Conservation (phyloP, 2,113 vertebrate genomes). For the Malurus alboscapulatus region DNA sequence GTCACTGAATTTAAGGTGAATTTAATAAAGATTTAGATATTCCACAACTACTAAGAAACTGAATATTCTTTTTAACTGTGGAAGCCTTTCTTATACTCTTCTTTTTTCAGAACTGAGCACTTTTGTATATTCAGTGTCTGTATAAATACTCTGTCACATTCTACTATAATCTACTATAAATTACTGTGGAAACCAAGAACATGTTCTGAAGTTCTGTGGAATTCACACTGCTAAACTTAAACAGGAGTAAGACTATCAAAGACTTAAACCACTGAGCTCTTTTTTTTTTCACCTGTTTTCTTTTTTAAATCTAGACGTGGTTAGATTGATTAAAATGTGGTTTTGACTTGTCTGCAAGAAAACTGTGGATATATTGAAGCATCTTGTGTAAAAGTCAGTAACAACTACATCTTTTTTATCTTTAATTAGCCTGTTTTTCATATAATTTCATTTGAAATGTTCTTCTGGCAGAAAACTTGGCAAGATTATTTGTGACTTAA, state of each 20-base stretch:
- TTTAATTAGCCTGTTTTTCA: neutral
- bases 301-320: neutral
- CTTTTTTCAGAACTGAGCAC: neutral
- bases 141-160: neutral
- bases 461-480: neutral
- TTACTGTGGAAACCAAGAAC: neutral
- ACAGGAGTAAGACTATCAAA: neutral
- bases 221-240: neutral
- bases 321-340: neutral
- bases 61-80: neutral
- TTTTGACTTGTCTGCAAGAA: neutral
- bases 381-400: neutral
- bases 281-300: too few species aligned
- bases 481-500: neutral
- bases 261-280: neutral
- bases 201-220: neutral
- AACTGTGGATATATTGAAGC: neutral
- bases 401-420: neutral
- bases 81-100: neutral
- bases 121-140: neutral
- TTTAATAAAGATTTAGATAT: neutral
- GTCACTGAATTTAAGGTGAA: conserved; percentile 96
- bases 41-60: neutral
- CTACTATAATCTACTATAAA: neutral
- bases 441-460: neutral